phyloP scores from a whole-genome alignment of 2,113 vertebrate species.

The Sciurus niger region DNA sequence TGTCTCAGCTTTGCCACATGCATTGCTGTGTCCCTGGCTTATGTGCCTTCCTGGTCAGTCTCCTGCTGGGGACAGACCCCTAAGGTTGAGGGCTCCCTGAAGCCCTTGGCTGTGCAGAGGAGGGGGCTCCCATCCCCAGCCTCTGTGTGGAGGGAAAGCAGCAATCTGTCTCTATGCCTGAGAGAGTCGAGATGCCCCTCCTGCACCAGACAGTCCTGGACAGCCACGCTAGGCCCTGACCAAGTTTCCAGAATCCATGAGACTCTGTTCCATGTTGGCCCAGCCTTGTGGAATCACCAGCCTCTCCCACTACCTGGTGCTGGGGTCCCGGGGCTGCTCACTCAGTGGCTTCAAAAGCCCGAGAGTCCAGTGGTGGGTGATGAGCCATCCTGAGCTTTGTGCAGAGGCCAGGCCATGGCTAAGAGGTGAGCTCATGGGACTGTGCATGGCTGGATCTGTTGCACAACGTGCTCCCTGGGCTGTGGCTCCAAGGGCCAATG shows the following conservation, averaged over 20 bases:
- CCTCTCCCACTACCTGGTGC: rapidly evolving
- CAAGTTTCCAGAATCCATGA: rapidly evolving
- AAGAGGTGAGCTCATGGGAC: neutral
- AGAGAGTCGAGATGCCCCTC: neutral
- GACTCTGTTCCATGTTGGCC: neutral
- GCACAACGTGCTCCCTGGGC: neutral
- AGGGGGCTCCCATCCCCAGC: neutral
- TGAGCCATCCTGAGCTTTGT: rapidly evolving
- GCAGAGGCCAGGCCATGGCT: neutral
- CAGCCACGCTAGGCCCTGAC: neutral
- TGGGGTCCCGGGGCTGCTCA: neutral
- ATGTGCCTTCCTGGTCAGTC: no score
- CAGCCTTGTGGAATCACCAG: neutral
- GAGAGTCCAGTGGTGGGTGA: neutral
- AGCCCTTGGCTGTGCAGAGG: neutral
- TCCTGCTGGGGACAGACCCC: neutral
- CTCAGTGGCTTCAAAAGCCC: no score
- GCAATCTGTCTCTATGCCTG: neutral
- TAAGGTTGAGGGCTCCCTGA: neutral
- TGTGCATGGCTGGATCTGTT: neutral
- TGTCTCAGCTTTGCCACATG: neutral
- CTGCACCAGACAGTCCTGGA: neutral
- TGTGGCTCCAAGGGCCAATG: no score
- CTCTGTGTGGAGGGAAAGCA: neutral
- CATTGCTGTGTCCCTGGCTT: neutral